Conservation (phyloP, 2,888 invertebrate species). For the Watsonalla cultraria region DNA sequence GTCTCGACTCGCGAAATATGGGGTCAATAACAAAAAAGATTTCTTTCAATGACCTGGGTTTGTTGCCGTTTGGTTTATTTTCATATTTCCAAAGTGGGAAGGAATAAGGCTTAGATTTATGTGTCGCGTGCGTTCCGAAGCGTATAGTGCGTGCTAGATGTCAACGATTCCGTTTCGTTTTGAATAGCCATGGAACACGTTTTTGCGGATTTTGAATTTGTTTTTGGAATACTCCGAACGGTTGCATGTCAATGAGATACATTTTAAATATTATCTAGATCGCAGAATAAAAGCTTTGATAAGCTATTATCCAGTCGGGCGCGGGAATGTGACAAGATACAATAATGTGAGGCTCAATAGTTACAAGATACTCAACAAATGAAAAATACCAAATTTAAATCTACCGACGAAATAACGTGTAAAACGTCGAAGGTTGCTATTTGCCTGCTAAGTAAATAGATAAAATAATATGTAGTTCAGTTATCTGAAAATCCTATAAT, state of each 20-base stretch:
- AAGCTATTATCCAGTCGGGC: too few species aligned
- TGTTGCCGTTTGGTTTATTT: slow-evolving; percentile 26
- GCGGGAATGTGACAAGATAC: too few species aligned
- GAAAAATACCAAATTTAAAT: too few species aligned
- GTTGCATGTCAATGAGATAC: slow-evolving; percentile 19
- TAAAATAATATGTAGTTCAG: too few species aligned
- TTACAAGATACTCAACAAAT: too few species aligned
- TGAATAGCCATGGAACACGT: slow-evolving; percentile 61
- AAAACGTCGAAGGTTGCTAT: too few species aligned
- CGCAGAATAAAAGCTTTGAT: neutral
- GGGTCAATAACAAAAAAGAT: slow-evolving; percentile 43
- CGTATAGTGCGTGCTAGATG: slow-evolving; percentile 40
- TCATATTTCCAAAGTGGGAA: slow-evolving; percentile 35
- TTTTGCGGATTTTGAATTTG: slow-evolving; percentile 50
- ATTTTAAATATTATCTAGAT: slow-evolving; percentile 9
- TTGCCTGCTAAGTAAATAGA: too few species aligned
- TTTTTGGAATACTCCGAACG: slow-evolving; percentile 34
- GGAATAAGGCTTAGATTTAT: slow-evolving; percentile 62
- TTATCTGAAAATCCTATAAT: too few species aligned
- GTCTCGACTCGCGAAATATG: slow-evolving; percentile 47
- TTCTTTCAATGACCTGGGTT: slow-evolving; percentile 28
- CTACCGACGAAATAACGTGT: too few species aligned
- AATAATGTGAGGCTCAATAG: too few species aligned
- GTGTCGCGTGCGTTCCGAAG: slow-evolving; percentile 30
- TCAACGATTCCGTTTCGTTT: slow-evolving; percentile 46